Evolutionary conservation across 2,113 vertebrate species (phyloP).

Genomic region (Phalacrocorax pelagicus): DNA sequence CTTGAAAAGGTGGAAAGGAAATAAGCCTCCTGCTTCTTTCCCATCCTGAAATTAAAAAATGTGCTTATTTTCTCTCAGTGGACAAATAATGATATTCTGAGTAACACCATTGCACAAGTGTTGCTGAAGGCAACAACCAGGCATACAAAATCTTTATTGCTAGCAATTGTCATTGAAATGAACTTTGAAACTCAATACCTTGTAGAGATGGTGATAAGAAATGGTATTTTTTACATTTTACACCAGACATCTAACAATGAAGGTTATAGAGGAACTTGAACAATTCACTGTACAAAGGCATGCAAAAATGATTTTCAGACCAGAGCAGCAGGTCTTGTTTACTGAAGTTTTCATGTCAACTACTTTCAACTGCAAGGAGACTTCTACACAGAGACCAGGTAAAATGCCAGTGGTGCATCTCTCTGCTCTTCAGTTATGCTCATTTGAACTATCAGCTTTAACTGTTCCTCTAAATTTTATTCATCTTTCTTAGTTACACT

Average conservation of each 20-base stretch:
- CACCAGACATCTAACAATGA: not conserved
- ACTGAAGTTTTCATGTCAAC: not conserved
- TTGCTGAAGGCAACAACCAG: not conserved
- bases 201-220: not conserved
- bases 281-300: not conserved
- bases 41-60: not conserved
- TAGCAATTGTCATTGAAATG: not conserved
- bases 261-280: not conserved
- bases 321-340: not conserved
- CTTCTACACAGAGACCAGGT: not conserved
- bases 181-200: not conserved
- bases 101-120: not conserved
- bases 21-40: not conserved
- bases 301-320: not conserved
- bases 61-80: not conserved
- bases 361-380: not conserved
- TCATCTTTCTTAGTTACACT: not conserved
- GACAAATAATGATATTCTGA: not conserved
- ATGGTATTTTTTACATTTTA: not conserved
- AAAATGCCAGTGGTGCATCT: not conserved
- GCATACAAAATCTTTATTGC: not conserved
- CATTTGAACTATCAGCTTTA: not conserved
- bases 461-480: not conserved
- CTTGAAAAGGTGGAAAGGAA: not conserved
- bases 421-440: not conserved